These are phyloP conservation scores for Poliocrania exsul DNA, from an alignment of 2,797 vertebrate genomes.

Conservation along the genomic window DNA sequence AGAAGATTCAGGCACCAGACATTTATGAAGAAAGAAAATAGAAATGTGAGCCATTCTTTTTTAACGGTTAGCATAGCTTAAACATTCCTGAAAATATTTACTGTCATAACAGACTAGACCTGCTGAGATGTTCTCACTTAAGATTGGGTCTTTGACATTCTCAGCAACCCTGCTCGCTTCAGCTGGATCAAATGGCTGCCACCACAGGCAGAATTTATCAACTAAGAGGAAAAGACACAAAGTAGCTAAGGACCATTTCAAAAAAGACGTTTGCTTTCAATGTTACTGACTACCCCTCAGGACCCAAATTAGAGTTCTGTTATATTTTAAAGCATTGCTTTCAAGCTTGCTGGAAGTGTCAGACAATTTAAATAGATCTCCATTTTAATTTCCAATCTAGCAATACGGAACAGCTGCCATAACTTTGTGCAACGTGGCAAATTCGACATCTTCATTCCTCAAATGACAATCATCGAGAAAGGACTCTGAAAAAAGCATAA, in stretches of 20 bases:
- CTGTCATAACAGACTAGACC: conserved; percentile 41
- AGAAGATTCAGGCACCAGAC: conserved; percentile 12
- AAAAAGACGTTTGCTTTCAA: conserved; percentile 22
- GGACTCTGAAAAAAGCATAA: conserved; percentile 28
- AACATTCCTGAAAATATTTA: conserved; percentile 58
- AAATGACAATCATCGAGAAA: neutral
- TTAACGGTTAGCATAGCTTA: conserved; percentile 39
- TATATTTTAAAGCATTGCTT: conserved; percentile 58
- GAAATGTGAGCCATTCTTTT: conserved; percentile 33
- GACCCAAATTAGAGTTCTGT: conserved; percentile 30
- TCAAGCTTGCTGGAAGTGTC: conserved; percentile 54
- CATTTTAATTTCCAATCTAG: conserved; percentile 57
- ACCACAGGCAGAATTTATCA: neutral
- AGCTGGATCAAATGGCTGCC: neutral
- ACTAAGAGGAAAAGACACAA: conserved; percentile 15
- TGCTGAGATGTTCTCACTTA: neutral
- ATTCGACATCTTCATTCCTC: conserved; percentile 40
- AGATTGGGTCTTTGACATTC: conserved; percentile 31
- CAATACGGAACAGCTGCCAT: conserved; percentile 57
- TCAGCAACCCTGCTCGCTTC: conserved; percentile 18
- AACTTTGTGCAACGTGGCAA: conserved; percentile 51
- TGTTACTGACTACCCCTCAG: conserved; percentile 37
- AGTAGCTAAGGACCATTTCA: conserved; percentile 29
- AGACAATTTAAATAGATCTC: conserved; percentile 65
- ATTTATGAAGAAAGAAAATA: conserved; percentile 47